phyloP scores from a whole-genome alignment of 2,797 vertebrate genomes.

The Miichthys miiuy region DNA sequence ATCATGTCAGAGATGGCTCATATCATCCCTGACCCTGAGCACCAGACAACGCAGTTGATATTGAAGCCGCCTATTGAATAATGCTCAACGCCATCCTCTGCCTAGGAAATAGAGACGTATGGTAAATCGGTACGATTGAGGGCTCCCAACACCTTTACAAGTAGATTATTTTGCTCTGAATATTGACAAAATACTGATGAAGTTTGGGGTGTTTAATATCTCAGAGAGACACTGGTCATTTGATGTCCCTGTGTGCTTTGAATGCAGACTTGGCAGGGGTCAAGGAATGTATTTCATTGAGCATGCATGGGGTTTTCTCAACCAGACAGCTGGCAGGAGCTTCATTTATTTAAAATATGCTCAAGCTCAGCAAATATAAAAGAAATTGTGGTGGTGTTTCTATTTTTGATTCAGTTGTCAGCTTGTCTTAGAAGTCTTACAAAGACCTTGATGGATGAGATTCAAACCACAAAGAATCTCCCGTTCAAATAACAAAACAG shows the following conservation, averaged over 20 bases:
- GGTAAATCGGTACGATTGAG: conserved; percentile 60
- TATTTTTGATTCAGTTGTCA: conserved; percentile 1
- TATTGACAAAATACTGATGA: conserved; percentile 44
- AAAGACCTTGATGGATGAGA: conserved; percentile 1
- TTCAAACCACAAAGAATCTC: neutral
- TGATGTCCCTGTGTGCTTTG: conserved; percentile 11
- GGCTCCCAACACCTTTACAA: conserved; percentile 28
- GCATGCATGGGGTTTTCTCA: conserved; percentile 5
- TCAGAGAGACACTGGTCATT: conserved; percentile 27
- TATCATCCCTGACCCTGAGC: conserved; percentile 81
- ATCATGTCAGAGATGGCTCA: conserved; percentile 79
- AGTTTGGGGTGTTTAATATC: conserved; percentile 26
- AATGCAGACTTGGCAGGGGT: conserved; percentile 31
- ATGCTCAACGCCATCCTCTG: conserved; percentile 69
- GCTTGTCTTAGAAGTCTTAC: neutral
- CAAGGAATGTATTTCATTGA: conserved; percentile 18
- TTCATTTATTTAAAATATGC: conserved; percentile 20
- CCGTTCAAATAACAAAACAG: neutral
- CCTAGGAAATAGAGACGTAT: conserved; percentile 73
- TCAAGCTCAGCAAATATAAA: neutral
- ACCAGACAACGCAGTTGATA: conserved; percentile 72
- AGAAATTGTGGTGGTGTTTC: neutral
- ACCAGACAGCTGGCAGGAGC: neutral
- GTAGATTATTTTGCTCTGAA: conserved; percentile 37
- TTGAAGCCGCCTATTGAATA: conserved; percentile 76